Evolutionary conservation across 2,113 vertebrate genomes (phyloP).

Genomic region (Mastomys coucha): DNA sequence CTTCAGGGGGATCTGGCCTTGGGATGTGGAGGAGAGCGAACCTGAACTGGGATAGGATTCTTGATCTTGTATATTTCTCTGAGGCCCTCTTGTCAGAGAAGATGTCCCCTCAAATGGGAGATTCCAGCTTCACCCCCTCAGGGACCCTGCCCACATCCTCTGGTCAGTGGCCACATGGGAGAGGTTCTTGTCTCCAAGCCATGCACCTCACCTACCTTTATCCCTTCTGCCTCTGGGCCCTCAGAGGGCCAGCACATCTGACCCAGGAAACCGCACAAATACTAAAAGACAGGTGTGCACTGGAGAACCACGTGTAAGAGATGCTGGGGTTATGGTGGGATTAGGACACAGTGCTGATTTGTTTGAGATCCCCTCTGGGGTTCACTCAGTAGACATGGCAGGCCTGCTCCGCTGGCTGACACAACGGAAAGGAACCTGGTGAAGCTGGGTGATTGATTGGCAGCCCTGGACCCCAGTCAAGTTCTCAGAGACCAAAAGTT

Average conservation of each 20-base stretch:
- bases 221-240: not conserved
- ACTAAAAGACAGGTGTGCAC: not conserved
- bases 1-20: rapidly evolving
- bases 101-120: not conserved
- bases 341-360: rapidly evolving
- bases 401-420: too few relatives aligned
- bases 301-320: not conserved
- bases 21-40: not conserved
- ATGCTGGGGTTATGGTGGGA: rapidly evolving
- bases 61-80: rapidly evolving
- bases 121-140: not conserved
- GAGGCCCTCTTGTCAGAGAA: not conserved
- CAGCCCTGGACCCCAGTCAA: not conserved
- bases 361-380: rapidly evolving
- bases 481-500: not conserved
- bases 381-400: not conserved
- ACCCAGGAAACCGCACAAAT: rapidly evolving
- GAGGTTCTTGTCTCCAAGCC: rapidly evolving
- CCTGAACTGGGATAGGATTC: not conserved
- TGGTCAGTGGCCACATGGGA: rapidly evolving
- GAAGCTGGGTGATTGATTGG: not conserved
- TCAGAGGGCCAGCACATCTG: not conserved
- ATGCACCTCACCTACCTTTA: not conserved
- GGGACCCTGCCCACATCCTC: too few relatives aligned
- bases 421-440: rapidly evolving